Evolutionary conservation across 2,113 vertebrate genomes (phyloP), one percentile per base, ranked within the genome.

Genomic region (Sinocyclocheilus anshuiensis): DNA sequence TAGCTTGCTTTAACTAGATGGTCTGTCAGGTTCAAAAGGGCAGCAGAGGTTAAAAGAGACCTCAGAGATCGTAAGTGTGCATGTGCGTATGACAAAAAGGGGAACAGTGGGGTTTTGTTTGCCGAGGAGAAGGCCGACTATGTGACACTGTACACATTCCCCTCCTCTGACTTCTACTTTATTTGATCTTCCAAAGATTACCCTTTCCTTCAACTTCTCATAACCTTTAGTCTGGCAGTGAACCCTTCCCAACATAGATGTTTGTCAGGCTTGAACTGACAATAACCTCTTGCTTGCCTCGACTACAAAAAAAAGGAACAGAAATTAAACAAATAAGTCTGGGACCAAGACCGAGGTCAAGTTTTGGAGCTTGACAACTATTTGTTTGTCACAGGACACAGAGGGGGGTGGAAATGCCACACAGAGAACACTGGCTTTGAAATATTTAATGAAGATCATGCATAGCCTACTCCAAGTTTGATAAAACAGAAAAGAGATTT

Each of bases 121-220:
- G 81, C 85, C 4, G 69, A 82, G 84, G 61, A 87, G 77, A 86
- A 67, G 78, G 86, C 63, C 29, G 87, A 72, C 48, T 55, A 75
- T 71, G 81, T 87, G 67, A 84, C 83, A 89, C 87, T 88, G 88
- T 87, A 86, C 88, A 86, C 86, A 76, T 45, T 50, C 77, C 83
- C 86, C 59, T 72, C 65, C 61, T 61, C 63, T 86, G 55, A 86
- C 83, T 89, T 90, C 90, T 85, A 84, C 85, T 90, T 89, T 89
- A 87, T 90, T 90, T 91, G 90, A 90, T 91, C 89, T 90, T 83
- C 59, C 86, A 85, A 84, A 76, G 85, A 89, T 89, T 91, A 90
- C 87, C 86, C 89, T 90, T 90, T 81, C 81, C 87, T 90, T 90
- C 90, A 91, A 90, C 90, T 90, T 88, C 87, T 76, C 26, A 39